A percentile compares a stretch with the other conserved stretches of the same genome.
Conservation (phyloP, 2,888 invertebrate genomes). For the Linyphia triangularis region DNA sequence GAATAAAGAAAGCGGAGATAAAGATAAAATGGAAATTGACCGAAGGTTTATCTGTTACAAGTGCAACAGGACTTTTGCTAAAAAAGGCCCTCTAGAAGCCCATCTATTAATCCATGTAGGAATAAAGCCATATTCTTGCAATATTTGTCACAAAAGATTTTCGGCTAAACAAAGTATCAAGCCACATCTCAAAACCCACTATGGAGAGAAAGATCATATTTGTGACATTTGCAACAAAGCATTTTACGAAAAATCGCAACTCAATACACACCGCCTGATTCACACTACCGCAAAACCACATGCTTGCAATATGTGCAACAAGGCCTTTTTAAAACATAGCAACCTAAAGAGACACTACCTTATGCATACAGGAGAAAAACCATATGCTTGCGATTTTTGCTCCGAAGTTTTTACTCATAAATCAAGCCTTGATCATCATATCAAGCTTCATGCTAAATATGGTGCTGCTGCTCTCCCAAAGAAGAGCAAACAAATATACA, state of each 20-base stretch:
- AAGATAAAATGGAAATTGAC: too few species aligned
- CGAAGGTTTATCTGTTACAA: too few species aligned
- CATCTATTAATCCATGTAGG: not conserved
- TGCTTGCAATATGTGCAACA: not conserved
- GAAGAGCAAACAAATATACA: too few species aligned
- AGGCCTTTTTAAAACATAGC: not conserved
- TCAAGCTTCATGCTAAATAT: too few species aligned
- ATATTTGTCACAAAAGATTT: not conserved
- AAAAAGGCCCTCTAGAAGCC: not conserved
- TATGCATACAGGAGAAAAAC: not conserved
- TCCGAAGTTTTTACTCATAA: too few species aligned
- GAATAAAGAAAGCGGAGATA: too few species aligned
- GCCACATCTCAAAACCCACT: not conserved
- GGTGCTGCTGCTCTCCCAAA: too few species aligned
- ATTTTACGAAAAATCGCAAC: not conserved
- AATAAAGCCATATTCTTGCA: not conserved
- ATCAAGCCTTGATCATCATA: too few species aligned
- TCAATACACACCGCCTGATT: not conserved
- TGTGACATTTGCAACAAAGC: not conserved
- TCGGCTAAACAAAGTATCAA: not conserved
- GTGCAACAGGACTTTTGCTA: not conserved
- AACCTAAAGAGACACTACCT: not conserved
- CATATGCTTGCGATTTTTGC: not conserved
- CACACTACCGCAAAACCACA: not conserved
- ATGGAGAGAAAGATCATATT: not conserved